These are phyloP conservation scores for Subacronicta megacephala DNA, from an alignment of 2,888 invertebrate species.

Conservation along the genomic window DNA sequence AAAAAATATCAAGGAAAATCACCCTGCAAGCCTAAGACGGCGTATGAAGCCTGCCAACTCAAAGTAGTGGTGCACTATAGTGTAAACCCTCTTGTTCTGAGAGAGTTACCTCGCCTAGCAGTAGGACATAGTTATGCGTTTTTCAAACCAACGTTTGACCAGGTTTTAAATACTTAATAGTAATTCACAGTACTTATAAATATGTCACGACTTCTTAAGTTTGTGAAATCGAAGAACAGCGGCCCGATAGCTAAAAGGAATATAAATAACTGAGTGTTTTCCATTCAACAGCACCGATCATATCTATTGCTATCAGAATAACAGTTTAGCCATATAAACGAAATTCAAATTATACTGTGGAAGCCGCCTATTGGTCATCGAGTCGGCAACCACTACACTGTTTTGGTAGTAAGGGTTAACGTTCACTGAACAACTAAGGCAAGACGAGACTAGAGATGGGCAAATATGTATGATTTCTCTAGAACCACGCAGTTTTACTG, in stretches of 20 bases:
- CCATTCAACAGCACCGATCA: conserved; percentile 37
- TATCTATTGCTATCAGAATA: conserved; percentile 52
- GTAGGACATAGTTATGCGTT: no score
- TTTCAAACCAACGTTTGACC: no score
- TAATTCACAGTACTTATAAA: background rate
- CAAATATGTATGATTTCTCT: conserved; percentile 38
- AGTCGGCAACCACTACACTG: conserved; percentile 60
- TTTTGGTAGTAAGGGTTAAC: conserved; percentile 63
- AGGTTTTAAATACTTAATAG: no score
- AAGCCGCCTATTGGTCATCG: conserved; percentile 63
- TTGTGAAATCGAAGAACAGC: conserved; percentile 23
- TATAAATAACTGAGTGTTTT: conserved; percentile 30
- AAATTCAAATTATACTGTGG: conserved; percentile 73
- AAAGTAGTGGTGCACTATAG: no score
- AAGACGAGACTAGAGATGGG: conserved; percentile 25
- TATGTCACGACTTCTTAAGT: background rate
- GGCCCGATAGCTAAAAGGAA: conserved; percentile 1
- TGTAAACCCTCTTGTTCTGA: no score
- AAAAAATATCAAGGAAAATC: no score
- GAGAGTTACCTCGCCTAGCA: no score
- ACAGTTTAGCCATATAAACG: conserved; percentile 73
- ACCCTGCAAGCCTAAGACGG: no score
- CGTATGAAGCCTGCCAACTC: no score
- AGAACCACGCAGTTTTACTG: conserved; percentile 21
- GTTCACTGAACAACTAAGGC: conserved; percentile 36